Percentiles rank a stretch among this genome's conserved stretches.
Evolutionary conservation across 1,140 invertebrate genomes (phyloP).

Genomic region (Drosophila virilis): DNA sequence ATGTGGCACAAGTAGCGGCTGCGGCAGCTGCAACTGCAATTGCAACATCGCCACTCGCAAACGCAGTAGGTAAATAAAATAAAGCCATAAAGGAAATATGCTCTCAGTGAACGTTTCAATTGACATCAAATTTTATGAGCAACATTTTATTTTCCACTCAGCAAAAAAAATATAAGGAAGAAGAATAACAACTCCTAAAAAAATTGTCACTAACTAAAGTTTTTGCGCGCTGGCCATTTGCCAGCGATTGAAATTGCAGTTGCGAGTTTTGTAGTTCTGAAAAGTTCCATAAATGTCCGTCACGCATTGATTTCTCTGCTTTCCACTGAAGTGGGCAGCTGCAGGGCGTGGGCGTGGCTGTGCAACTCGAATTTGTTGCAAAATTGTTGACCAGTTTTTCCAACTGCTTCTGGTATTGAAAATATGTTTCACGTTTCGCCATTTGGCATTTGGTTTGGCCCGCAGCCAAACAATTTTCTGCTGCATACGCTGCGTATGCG

Average conservation of each 20-base stretch:
- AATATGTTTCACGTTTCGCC: slow-evolving; percentile 65
- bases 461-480: slow-evolving; percentile 49
- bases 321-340: neutral
- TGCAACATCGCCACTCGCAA: neutral
- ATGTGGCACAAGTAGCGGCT: slow-evolving; percentile 29
- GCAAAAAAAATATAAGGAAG: slow-evolving; percentile 9
- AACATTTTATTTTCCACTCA: slow-evolving; percentile 72
- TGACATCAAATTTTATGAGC: slow-evolving; percentile 76
- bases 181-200: slow-evolving; percentile 21
- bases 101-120: slow-evolving; percentile 71
- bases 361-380: slow-evolving; percentile 24
- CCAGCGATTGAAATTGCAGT: slow-evolving; percentile 33
- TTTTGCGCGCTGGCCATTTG: slow-evolving; percentile 41
- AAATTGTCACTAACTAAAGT: slow-evolving; percentile 5
- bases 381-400: slow-evolving; percentile 1
- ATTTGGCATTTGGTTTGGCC: slow-evolving; percentile 52
- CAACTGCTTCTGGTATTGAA: slow-evolving; percentile 11
- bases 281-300: slow-evolving; percentile 68
- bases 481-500: slow-evolving; percentile 60
- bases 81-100: slow-evolving; percentile 78
- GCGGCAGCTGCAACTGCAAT: neutral
- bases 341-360: neutral
- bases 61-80: slow-evolving; percentile 72
- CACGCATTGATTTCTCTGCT: slow-evolving; percentile 55
- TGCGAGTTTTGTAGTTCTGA: slow-evolving; percentile 10